Percentiles rank a stretch among this genome's conserved stretches.
Evolutionary conservation across 1,140 invertebrate genomes (phyloP).

Genomic region (Phenacoccus solenopsis): DNA sequence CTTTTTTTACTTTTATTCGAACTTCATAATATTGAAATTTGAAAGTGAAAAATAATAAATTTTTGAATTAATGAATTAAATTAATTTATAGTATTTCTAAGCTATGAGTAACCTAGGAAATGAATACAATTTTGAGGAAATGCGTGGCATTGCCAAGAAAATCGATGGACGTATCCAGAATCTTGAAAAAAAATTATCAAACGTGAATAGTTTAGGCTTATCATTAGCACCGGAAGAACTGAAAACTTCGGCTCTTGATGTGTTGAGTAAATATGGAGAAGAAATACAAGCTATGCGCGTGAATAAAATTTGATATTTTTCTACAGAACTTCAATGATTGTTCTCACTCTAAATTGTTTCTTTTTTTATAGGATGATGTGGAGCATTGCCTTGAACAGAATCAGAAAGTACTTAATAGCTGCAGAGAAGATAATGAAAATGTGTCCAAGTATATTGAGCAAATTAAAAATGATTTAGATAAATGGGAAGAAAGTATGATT

Average conservation of each 20-base stretch:
- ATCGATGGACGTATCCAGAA: background rate
- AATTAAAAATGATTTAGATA: background rate
- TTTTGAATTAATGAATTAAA: too few relatives aligned
- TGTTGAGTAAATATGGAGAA: background rate
- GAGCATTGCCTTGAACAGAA: background rate
- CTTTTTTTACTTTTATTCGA: too few relatives aligned
- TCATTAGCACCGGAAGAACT: background rate
- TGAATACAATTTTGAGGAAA: background rate
- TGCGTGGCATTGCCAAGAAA: background rate
- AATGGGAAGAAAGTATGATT: background rate
- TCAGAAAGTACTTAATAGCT: background rate
- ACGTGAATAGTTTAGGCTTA: background rate
- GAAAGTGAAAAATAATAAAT: too few relatives aligned
- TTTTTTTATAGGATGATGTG: background rate
- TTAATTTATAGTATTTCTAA: too few relatives aligned
- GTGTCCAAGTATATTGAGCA: background rate
- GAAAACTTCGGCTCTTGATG: background rate
- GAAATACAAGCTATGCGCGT: background rate
- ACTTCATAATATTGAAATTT: too few relatives aligned
- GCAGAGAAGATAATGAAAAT: background rate
- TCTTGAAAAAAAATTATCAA: background rate
- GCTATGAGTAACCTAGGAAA: background rate
- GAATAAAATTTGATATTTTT: background rate
- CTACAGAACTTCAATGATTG: background rate
- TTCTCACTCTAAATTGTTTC: background rate